Evolutionary conservation across 2,888 invertebrate species (phyloP).

Genomic region (Eupelmus urozonus): DNA sequence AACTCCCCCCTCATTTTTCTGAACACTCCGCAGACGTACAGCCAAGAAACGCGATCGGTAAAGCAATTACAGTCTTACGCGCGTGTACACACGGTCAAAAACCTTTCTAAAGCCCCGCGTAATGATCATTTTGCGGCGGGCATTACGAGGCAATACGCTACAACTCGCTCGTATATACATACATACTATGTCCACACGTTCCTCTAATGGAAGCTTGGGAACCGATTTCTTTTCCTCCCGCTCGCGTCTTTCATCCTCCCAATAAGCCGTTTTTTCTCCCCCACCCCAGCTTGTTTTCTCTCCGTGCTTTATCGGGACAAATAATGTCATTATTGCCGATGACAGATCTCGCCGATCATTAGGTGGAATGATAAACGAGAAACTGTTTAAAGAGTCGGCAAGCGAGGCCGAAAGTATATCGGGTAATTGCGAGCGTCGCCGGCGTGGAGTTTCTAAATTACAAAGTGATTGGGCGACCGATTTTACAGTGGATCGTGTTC

Average conservation of each 20-base stretch:
- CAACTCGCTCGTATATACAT: neutral
- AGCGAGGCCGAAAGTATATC: neutral
- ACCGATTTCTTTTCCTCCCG: slow-evolving; percentile 28
- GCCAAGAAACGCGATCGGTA: slow-evolving; percentile 27
- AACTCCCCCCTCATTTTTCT: too few species aligned
- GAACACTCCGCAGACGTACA: too few species aligned
- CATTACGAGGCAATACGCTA: slow-evolving; percentile 26
- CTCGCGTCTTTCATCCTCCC: slow-evolving; percentile 2
- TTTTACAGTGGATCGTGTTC: slow-evolving; percentile 14
- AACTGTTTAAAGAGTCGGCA: slow-evolving; percentile 40
- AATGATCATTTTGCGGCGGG: slow-evolving; percentile 36
- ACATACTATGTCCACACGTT: neutral
- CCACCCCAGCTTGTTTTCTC: slow-evolving; percentile 19
- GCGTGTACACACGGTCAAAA: neutral
- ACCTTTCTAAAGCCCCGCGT: slow-evolving; percentile 30
- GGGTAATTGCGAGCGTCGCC: slow-evolving; percentile 46
- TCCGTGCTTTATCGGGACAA: slow-evolving; percentile 41
- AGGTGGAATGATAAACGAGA: slow-evolving; percentile 55
- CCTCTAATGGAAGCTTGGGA: slow-evolving; percentile 52
- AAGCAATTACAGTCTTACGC: slow-evolving; percentile 22
- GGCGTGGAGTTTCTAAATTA: slow-evolving; percentile 57
- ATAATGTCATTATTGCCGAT: slow-evolving; percentile 56
- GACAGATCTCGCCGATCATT: slow-evolving; percentile 53
- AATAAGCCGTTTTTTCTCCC: slow-evolving; percentile 42
- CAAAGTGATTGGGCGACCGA: slow-evolving; percentile 43